Conservation (phyloP, 2,888 invertebrate species). For the Clunio marinus region DNA sequence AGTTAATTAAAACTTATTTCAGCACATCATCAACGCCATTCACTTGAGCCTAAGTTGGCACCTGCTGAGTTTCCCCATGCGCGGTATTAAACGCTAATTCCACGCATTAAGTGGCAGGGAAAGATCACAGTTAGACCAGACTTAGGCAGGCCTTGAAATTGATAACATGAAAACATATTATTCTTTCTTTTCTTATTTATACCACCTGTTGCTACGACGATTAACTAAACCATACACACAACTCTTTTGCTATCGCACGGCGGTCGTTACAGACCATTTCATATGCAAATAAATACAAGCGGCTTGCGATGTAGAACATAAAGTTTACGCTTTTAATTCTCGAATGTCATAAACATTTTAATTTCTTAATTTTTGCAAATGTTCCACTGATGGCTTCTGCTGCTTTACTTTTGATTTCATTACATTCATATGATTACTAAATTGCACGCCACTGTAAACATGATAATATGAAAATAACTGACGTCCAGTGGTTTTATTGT, state of each 20-base stretch:
- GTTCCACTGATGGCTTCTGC: too few species aligned
- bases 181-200: background rate
- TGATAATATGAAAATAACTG: too few species aligned
- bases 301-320: too few species aligned
- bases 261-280: background rate
- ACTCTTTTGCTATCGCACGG: background rate
- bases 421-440: too few species aligned
- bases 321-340: too few species aligned
- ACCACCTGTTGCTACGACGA: background rate
- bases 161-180: constrained; percentile 24
- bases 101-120: background rate
- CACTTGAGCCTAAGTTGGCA: background rate
- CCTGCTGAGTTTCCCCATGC: constrained; percentile 1
- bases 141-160: constrained; percentile 7
- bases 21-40: constrained; percentile 26
- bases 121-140: background rate
- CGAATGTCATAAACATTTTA: too few species aligned
- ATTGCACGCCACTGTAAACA: too few species aligned
- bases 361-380: too few species aligned
- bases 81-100: background rate
- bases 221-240: background rate
- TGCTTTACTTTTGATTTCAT: too few species aligned
- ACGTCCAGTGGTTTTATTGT: too few species aligned
- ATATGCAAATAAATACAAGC: background rate
- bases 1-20: constrained; percentile 31